phyloP scores from a whole-genome alignment of 2,797 vertebrate species.

The Hozukius guyotensis region DNA sequence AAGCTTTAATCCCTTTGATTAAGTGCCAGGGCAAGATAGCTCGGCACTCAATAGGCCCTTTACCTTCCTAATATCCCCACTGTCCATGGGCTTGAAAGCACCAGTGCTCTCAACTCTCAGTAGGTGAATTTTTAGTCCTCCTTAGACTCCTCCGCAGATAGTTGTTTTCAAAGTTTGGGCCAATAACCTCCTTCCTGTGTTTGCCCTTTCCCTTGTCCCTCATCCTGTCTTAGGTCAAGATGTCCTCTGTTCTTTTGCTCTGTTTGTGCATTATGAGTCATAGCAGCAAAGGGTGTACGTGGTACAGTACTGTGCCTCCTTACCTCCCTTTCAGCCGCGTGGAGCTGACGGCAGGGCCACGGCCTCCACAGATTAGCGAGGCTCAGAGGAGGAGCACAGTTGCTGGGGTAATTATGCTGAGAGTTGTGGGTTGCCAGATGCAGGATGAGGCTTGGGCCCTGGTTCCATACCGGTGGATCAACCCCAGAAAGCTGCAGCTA shows the following conservation, averaged over 20 bases:
- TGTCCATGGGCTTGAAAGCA: conserved; percentile 88
- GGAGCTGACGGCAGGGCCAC: conserved; percentile 57
- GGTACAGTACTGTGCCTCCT: conserved; percentile 48
- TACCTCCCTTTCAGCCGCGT: conserved; percentile 29
- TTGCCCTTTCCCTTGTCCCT: conserved; percentile 66
- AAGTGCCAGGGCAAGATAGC: conserved; percentile 97
- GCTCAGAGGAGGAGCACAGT: conserved; percentile 59
- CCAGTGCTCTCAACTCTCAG: conserved; percentile 79
- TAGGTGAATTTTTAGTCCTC: conserved; percentile 80
- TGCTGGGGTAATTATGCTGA: conserved; percentile 57
- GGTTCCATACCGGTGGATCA: conserved; percentile 53
- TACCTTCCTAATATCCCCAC: conserved; percentile 86
- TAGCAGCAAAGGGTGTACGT: conserved; percentile 39
- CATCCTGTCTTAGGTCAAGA: conserved; percentile 79
- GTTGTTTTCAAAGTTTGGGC: conserved; percentile 78
- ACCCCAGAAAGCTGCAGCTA: conserved; percentile 36
- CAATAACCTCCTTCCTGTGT: conserved; percentile 72
- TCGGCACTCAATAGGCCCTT: conserved; percentile 85
- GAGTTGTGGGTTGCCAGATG: conserved; percentile 50
- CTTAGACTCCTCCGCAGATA: conserved; percentile 85
- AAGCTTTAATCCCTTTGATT: conserved; percentile 99
- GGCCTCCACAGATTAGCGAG: conserved; percentile 60
- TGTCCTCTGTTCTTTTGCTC: conserved; percentile 70
- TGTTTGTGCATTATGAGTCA: conserved; percentile 78
- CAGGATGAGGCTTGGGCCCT: conserved; percentile 52